phyloP scores from a whole-genome alignment of 2,113 vertebrate genomes.

The Spermophilus dauricus region DNA sequence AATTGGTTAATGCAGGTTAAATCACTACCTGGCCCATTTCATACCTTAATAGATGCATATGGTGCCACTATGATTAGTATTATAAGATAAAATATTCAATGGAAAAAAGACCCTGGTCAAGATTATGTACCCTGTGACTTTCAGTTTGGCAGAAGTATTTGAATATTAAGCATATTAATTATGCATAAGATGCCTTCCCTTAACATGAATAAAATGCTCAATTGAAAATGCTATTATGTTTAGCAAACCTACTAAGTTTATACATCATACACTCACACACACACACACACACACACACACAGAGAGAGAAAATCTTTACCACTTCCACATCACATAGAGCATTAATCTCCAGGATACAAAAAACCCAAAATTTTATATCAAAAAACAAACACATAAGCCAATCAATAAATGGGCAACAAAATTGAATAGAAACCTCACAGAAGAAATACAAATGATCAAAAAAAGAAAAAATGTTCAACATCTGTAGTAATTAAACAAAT shows the following conservation, averaged over 20 bases:
- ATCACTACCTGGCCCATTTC: neutral
- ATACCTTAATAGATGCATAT: neutral
- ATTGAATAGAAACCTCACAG: too few species aligned
- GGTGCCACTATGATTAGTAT: neutral
- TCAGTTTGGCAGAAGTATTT: neutral
- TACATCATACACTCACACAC: too few species aligned
- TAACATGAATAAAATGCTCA: neutral
- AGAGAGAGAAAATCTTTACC: too few species aligned
- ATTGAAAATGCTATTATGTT: neutral
- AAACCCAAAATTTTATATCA: too few species aligned
- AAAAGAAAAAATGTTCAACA: too few species aligned
- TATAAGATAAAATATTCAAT: neutral
- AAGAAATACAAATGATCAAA: too few species aligned
- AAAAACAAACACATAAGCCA: too few species aligned
- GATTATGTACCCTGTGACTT: neutral
- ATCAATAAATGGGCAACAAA: too few species aligned
- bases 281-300: too few species aligned
- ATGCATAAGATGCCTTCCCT: neutral
- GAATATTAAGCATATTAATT: neutral
- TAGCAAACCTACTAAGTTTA: neutral
- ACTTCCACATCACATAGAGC: too few species aligned
- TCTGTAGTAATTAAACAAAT: too few species aligned
- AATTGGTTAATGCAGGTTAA: neutral
- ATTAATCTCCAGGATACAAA: too few species aligned
- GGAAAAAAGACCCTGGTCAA: neutral